These are phyloP conservation scores for Austrolebias charrua DNA, from an alignment of 2,797 vertebrate species.

Conservation along the genomic window DNA sequence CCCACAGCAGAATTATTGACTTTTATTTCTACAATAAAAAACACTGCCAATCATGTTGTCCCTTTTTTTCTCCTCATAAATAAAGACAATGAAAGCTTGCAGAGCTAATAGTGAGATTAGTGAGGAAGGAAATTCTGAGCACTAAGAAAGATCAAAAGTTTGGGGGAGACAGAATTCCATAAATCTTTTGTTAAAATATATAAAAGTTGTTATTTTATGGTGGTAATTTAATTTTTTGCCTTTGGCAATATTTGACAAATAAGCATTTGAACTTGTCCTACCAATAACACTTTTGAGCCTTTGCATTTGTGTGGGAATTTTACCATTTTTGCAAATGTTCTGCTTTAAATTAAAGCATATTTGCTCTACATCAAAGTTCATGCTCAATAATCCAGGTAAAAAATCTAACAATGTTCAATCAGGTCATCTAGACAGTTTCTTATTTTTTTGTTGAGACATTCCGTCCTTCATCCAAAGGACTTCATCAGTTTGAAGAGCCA, in stretches of 20 bases:
- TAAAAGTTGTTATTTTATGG: slow-evolving; percentile 60
- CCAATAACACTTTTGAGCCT: slow-evolving; percentile 14
- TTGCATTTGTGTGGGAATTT: neutral
- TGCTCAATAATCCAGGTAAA: no score
- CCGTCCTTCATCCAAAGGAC: no score
- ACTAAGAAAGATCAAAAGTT: slow-evolving; percentile 45
- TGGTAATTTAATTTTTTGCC: slow-evolving; percentile 68
- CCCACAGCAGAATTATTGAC: slow-evolving; percentile 40
- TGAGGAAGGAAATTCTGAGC: slow-evolving; percentile 32
- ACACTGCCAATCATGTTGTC: slow-evolving; percentile 50
- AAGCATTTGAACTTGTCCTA: slow-evolving; percentile 28
- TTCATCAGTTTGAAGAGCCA: no score
- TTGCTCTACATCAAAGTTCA: neutral
- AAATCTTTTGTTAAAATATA: slow-evolving; percentile 63
- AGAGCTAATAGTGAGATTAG: slow-evolving; percentile 59
- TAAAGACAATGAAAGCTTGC: slow-evolving; percentile 34
- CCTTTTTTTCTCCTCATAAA: slow-evolving; percentile 21
- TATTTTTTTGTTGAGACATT: no score
- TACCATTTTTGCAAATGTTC: neutral
- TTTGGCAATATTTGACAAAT: neutral
- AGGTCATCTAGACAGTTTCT: no score
- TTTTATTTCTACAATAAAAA: slow-evolving; percentile 52
- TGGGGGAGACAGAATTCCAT: slow-evolving; percentile 50
- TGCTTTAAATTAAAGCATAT: neutral
- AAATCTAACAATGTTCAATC: no score